A percentile compares a stretch with the other conserved stretches of the same genome.
phyloP scores from a whole-genome alignment of 1,140 invertebrate genomes.

The Drosophila busckii region DNA sequence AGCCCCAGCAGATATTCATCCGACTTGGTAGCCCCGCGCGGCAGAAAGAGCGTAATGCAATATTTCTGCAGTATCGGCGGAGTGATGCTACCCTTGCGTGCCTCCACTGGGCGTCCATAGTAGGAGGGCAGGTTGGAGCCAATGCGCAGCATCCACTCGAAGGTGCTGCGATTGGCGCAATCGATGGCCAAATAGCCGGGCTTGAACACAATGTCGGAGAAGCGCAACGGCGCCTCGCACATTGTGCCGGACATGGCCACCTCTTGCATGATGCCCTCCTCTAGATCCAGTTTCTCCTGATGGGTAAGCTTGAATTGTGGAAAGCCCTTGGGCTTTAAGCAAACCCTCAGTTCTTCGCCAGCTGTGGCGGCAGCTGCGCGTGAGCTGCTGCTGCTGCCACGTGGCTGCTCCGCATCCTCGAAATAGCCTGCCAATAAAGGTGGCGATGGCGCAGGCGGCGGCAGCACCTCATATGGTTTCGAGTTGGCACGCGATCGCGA shows the following conservation, averaged over 20 bases:
- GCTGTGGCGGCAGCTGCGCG: neutral
- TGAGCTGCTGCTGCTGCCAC: no score
- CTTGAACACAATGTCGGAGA: neutral
- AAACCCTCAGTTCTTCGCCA: neutral
- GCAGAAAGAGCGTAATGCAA: neutral
- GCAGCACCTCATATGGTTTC: no score
- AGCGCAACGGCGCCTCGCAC: slow-evolving; percentile 1
- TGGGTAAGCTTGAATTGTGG: neutral
- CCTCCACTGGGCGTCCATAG: neutral
- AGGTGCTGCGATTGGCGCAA: neutral
- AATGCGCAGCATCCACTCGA: neutral
- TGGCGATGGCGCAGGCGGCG: no score
- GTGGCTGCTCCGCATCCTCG: no score
- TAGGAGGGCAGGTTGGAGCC: neutral
- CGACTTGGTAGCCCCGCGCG: neutral
- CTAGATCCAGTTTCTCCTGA: slow-evolving; percentile 2
- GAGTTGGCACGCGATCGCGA: no score
- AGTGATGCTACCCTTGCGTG: neutral
- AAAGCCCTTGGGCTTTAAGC: slow-evolving; percentile 1
- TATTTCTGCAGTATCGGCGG: neutral
- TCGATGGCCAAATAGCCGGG: slow-evolving; percentile 1
- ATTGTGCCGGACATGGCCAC: neutral
- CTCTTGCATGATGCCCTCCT: slow-evolving; percentile 20
- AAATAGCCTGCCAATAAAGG: no score
- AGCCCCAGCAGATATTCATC: slow-evolving; percentile 2